Evolutionary conservation across 2,113 vertebrate genomes (phyloP).

Genomic region (Elanus axillaris): DNA sequence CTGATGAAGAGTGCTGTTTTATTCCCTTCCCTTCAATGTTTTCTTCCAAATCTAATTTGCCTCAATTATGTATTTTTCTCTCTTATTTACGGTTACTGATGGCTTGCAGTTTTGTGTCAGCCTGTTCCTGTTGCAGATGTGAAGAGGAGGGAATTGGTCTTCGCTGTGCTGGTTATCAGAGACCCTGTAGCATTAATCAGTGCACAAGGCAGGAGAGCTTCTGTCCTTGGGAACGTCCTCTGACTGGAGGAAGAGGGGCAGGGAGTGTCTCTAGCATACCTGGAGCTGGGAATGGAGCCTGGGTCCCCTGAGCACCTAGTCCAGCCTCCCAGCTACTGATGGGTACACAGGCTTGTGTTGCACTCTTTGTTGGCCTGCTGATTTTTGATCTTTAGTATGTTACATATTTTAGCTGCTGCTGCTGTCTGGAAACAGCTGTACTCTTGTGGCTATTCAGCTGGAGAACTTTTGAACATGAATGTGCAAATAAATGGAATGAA

Average conservation of each 20-base stretch:
- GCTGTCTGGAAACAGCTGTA: background rate
- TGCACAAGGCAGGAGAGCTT: background rate
- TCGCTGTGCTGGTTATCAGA: background rate
- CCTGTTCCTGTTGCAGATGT: background rate
- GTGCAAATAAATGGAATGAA: background rate
- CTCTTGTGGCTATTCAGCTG: background rate
- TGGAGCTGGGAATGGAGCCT: background rate
- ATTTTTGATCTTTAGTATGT: background rate
- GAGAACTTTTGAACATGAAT: background rate
- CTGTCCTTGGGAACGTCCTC: background rate
- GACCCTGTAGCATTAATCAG: background rate
- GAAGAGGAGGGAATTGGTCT: background rate
- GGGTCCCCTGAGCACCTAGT: background rate
- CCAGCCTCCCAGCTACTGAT: background rate
- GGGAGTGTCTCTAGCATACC: background rate
- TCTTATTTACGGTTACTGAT: background rate
- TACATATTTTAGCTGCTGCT: background rate
- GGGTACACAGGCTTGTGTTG: background rate
- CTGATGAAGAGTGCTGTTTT: slow-evolving; percentile 18
- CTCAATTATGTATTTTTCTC: background rate
- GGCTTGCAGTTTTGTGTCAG: background rate
- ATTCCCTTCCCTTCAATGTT: background rate
- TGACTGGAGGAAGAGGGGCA: background rate
- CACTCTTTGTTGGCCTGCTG: background rate
- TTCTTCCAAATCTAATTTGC: slow-evolving; percentile 35